Conservation (phyloP, 1,140 invertebrate genomes). For the Oryctes rhinoceros region DNA sequence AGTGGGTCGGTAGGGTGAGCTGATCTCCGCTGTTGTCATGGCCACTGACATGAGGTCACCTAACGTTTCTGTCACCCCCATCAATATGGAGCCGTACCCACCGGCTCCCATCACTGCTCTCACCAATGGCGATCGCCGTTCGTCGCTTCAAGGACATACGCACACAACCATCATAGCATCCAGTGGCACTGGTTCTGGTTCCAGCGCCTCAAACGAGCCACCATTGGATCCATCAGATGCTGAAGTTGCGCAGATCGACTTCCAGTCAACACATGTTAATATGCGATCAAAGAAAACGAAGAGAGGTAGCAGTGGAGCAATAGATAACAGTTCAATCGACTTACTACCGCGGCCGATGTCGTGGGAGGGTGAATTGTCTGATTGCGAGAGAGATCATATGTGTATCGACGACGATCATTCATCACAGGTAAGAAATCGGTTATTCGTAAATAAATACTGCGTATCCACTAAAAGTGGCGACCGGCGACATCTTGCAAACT, state of each 20-base stretch:
- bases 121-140: slow-evolving; percentile 45
- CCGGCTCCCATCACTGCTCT: slow-evolving; percentile 44
- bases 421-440: slow-evolving; percentile 46
- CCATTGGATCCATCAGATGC: slow-evolving; percentile 56
- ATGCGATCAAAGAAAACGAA: slow-evolving; percentile 56
- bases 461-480: too few species aligned
- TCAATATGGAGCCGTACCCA: slow-evolving; percentile 58
- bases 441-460: background rate
- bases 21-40: slow-evolving; percentile 49
- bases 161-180: slow-evolving; percentile 15
- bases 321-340: slow-evolving; percentile 20
- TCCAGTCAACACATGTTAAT: slow-evolving; percentile 55
- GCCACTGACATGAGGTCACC: slow-evolving; percentile 59
- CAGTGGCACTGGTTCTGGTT: background rate
- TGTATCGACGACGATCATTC: slow-evolving; percentile 54
- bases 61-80: slow-evolving; percentile 61
- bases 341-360: slow-evolving; percentile 78
- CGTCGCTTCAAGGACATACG: background rate
- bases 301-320: slow-evolving; percentile 45
- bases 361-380: slow-evolving; percentile 89
- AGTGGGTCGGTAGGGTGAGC: slow-evolving; percentile 42
- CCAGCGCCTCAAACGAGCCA: slow-evolving; percentile 43
- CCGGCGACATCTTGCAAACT: too few species aligned
- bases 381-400: slow-evolving; percentile 67
- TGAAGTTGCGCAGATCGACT: slow-evolving; percentile 60